Base-by-base conservation (phyloP, 2,888 invertebrate species). In the Merodon equestris region DNA sequence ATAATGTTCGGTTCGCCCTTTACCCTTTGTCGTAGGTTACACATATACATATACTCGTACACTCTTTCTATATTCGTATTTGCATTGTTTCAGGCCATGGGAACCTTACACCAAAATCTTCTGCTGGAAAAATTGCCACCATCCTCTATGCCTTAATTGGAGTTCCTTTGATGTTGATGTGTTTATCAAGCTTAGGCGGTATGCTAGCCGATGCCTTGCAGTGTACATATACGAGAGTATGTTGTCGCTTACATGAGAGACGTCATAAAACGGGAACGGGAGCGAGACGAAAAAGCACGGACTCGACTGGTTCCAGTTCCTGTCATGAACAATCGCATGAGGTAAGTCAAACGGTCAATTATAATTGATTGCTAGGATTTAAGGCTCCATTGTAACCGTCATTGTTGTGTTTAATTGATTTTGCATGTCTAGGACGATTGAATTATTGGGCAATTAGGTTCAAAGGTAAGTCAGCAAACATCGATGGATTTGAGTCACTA, bases 101-200 rank as follows among this genome's bases (percentile, higher is more conserved):
- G 54, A 95, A 95, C 87, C 92, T 96, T 18, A 94, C 96, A 1
- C 96, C 96, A 0, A 92, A 93, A 83, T 96, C 96, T 10, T 92
- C 94, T 12, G 91, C 93, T 27, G 96, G 96, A 3, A 94, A 96
- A 87, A 92, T 95, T 27, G 93, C 95, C 14, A 96, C 96, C 3
- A 96, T 97, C 85, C 90, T 95, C 42, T 97, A 97, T 87, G 96
- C 96, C 13, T 92, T 96, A 64, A 91, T 96, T 70, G 96, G 96
- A 12, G 96, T 97, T 56, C 97, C 97, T 4, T 89, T 97, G 67
- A 95, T 96, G 90, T 90, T 97, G 83, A 93, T 96, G 61, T 95
- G 96, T 86, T 90, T 97, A 84, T 95, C 96, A 12, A 95, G 95
- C 81, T 91, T 96, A 58, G 96, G 96, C 7, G 93, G 94, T 9